Conservation (phyloP, 2,797 vertebrate species). For the Notamacropus eugenii region DNA sequence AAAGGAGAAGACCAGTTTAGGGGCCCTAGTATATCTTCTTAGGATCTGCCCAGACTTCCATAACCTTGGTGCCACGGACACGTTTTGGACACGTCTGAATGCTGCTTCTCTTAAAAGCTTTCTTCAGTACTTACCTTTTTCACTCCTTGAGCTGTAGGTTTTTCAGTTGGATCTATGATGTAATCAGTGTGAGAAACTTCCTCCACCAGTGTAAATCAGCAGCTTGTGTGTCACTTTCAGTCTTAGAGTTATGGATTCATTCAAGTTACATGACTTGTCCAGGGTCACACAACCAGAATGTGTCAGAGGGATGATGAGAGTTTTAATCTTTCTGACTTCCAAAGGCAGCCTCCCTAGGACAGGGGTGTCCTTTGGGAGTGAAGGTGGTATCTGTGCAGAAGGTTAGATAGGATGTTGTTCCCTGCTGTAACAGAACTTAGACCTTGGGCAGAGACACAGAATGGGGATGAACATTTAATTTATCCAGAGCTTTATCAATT, state of each 20-base stretch:
- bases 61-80: neutral
- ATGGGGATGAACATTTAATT: neutral
- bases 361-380: neutral
- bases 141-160: neutral
- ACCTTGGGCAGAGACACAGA: neutral
- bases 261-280: too few species aligned
- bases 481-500: neutral
- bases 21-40: fast-evolving
- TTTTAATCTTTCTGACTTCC: neutral
- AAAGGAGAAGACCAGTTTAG: neutral
- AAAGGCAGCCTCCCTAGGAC: neutral
- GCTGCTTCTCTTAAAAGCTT: neutral
- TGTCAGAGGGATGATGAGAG: neutral
- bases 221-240: neutral
- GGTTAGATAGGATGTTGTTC: neutral
- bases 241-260: neutral
- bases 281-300: neutral
- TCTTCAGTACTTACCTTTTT: neutral
- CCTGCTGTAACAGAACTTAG: neutral
- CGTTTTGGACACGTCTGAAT: neutral
- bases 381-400: neutral
- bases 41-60: neutral
- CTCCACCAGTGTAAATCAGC: neutral
- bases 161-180: neutral
- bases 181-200: neutral